Evolutionary conservation across 2,113 vertebrate genomes (phyloP).

Genomic region (Tetrao urogallus): DNA sequence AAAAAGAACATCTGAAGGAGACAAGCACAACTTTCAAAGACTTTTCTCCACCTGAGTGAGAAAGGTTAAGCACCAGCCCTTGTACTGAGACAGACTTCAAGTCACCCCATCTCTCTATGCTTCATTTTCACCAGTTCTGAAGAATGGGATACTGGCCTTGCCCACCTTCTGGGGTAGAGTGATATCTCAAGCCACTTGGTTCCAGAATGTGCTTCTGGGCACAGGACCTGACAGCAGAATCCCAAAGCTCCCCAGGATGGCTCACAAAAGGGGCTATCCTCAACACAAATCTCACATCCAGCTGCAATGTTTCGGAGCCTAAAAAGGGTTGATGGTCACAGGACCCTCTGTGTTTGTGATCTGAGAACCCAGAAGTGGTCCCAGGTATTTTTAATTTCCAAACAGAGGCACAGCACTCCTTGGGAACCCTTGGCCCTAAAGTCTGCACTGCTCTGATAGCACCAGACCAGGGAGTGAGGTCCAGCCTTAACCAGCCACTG

Average conservation of each 20-base stretch:
- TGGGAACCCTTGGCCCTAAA: neutral
- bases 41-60: neutral
- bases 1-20: neutral
- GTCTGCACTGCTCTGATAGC: neutral
- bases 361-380: neutral
- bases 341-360: neutral
- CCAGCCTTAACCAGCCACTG: neutral
- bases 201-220: neutral
- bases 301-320: neutral
- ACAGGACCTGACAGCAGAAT: rapidly evolving
- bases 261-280: neutral
- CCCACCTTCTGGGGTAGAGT: neutral
- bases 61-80: neutral
- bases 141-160: neutral
- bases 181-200: neutral
- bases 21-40: neutral
- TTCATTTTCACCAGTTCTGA: neutral
- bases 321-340: neutral
- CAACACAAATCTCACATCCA: neutral
- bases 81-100: neutral
- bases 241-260: neutral
- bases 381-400: neutral
- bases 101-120: neutral
- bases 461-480: neutral
- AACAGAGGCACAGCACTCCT: neutral